Evolutionary conservation across 1,140 invertebrate species (phyloP).

Genomic region (Adoxophyes honmai): DNA sequence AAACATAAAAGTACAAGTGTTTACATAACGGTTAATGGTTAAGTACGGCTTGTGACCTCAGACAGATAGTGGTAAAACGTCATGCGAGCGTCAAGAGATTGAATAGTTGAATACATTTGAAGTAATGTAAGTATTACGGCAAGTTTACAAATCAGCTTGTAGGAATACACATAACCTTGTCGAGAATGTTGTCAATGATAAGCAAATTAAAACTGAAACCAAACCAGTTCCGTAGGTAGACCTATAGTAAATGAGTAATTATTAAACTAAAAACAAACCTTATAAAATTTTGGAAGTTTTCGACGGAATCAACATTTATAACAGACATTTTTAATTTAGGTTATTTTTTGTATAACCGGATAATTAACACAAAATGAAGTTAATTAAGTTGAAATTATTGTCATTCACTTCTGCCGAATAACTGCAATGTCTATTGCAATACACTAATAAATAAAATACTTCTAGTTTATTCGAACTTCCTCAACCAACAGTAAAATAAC

Average conservation of each 20-base stretch:
- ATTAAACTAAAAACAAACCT: conserved; percentile 34
- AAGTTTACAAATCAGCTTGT: no score
- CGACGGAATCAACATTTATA: conserved; percentile 43
- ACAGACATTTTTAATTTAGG: conserved; percentile 50
- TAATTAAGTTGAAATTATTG: neutral
- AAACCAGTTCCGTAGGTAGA: no score
- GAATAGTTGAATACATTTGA: no score
- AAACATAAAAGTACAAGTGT: neutral
- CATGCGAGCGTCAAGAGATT: neutral
- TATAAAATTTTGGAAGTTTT: conserved; percentile 54
- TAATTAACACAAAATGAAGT: neutral
- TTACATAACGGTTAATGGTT: conserved; percentile 16
- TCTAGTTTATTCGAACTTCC: neutral
- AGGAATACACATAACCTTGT: neutral
- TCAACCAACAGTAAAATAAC: neutral
- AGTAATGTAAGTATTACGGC: no score
- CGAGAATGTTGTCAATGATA: no score
- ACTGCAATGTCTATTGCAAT: neutral
- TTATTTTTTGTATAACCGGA: conserved; percentile 19
- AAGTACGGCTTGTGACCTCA: conserved; percentile 10
- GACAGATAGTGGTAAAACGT: conserved; percentile 1
- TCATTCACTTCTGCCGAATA: no score
- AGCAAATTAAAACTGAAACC: no score
- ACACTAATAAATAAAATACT: neutral
- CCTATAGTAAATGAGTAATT: no score